Base-by-base conservation (phyloP, 2,888 invertebrate species). In the Amphimallon solstitiale region DNA sequence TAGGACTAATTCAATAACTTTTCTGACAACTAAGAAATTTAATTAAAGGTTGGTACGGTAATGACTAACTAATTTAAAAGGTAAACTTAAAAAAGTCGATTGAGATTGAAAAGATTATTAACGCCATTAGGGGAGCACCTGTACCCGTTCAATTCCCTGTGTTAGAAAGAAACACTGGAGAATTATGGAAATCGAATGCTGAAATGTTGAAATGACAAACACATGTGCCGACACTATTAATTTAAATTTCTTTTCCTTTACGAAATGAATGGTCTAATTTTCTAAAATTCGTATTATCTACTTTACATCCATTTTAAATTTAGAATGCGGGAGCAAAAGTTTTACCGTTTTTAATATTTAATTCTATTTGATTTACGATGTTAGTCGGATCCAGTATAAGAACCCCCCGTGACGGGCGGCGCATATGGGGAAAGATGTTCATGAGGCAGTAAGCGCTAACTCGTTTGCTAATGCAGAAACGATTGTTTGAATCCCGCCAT, bases 241-340 rank as follows among this genome's bases (percentile, higher is more conserved):
- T 81, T 81, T 80, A 81, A 81, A 82, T 80, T 81, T 81, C 80
- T 81, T 80, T 78, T 79, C 76, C 77, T 78, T 76, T 76, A 38
- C 74, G 78, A 79, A 81, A 81, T 79, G 81, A 81, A 82, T 79
- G 80, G 80, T 76, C 77, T 77, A 78, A 81, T 81, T 82, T 82
- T 81, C 80, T 81, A 80, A 81, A 81, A 81, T 81, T 82, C 82
- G 81, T 81, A 83, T 83, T 83, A 83, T 83, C 81, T 83, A 81
- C 82, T 82, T 82, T 83, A 82, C 81, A 83, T 82, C 82, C 81
- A 81, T 82, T 83, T 82, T 80, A 81, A 83, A 82, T 82, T 82
- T 81, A 80, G 80, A 80, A 77, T 79, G 79, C 79, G 77, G 78
- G 77, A 76, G 75, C 78, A 77, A 79, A 81, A 80, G 74, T 80